Base-by-base conservation (phyloP, 2,113 vertebrate genomes). In the Amphiprion ocellaris region DNA sequence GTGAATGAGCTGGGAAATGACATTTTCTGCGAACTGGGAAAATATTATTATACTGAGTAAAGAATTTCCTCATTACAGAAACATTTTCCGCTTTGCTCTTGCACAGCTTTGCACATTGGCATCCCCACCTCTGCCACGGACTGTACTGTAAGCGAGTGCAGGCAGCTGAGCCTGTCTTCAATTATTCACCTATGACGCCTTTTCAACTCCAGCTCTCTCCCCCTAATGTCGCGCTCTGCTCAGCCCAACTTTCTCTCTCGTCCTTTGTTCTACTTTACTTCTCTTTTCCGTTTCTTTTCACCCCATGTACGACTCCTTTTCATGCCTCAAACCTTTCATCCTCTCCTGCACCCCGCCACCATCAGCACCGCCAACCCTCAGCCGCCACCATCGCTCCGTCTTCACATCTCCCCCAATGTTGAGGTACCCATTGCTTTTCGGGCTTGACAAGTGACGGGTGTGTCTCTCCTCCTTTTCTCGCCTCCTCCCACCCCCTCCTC, bases 181-280 rank as follows among this genome's bases (percentile, higher is more conserved):
- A 89, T 92, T 89, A 93, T 92, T 92, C 91, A 92, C 90, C 87
- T 88, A 49, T 89, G 89, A 88, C 61, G 39, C 83, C 89, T 89
- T 91, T 91, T 90, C 88, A 90, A 90, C 84, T 87, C 60, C 4
- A 82, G 46, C 24, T 23, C 54, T 21, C 66, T 19, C 39, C n/a
- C 59, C 19, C 61, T 53, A 73, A 63, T 80, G 84, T 87, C 46
- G 67, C 21, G 26, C 86, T 86, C 77, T 71, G 65, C 87, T 88
- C 87, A 87, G 47, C 86, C 79, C 69, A 90, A 84, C 88, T 90
- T 88, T 85, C 53, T 68, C 73, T 75, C 59, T 65, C 63, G 30
- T 80, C 74, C 68, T 74, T 83, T 66, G 72, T 69, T 47, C 80
- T 50, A 19, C 73, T 73, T 85, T 73, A 61, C 87, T 84, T 78